Evolutionary conservation across 2,113 vertebrate genomes (phyloP).

Genomic region (Hirundichthys speculiger): DNA sequence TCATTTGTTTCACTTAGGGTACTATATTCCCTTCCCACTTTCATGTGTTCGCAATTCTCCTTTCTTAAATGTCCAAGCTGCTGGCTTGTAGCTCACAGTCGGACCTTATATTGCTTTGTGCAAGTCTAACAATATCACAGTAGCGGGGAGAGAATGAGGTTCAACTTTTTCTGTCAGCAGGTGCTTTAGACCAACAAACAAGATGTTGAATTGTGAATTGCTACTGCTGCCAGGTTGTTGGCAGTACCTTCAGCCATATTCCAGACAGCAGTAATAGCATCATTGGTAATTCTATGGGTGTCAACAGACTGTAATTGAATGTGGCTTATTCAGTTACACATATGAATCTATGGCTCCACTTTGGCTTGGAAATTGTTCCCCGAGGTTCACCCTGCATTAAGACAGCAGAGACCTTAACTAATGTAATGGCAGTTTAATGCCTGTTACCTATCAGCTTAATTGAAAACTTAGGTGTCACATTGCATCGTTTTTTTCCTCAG

Average conservation of each 20-base stretch:
- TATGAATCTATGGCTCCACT: conserved; percentile 52
- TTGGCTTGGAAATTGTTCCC: conserved; percentile 40
- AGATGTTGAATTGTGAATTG: conserved; percentile 55
- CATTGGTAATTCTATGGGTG: conserved; percentile 50
- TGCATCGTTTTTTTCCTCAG: conserved; percentile 42
- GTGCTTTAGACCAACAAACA: conserved; percentile 61
- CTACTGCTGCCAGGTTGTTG: conserved; percentile 49
- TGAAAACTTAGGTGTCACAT: conserved; percentile 57
- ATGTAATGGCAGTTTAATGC: conserved; percentile 51
- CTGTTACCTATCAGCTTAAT: conserved; percentile 45
- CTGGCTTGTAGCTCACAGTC: conserved; percentile 22
- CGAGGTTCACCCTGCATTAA: conserved; percentile 43
- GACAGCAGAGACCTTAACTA: conserved; percentile 48
- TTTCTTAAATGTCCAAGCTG: conserved; percentile 24
- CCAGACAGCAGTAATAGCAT: conserved; percentile 58
- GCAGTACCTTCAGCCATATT: conserved; percentile 48
- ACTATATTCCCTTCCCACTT: conserved; percentile 19
- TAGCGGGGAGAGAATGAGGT: conserved; percentile 30
- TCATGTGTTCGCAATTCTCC: conserved; percentile 11
- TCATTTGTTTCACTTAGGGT: conserved; percentile 64
- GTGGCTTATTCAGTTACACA: conserved; percentile 63
- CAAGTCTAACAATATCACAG: conserved; percentile 47
- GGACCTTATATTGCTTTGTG: conserved; percentile 31
- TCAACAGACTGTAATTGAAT: conserved; percentile 66
- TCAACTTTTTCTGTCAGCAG: conserved; percentile 46